These are phyloP conservation scores for Syngnathus floridae DNA, from an alignment of 2,113 vertebrate genomes.

Conservation along the genomic window DNA sequence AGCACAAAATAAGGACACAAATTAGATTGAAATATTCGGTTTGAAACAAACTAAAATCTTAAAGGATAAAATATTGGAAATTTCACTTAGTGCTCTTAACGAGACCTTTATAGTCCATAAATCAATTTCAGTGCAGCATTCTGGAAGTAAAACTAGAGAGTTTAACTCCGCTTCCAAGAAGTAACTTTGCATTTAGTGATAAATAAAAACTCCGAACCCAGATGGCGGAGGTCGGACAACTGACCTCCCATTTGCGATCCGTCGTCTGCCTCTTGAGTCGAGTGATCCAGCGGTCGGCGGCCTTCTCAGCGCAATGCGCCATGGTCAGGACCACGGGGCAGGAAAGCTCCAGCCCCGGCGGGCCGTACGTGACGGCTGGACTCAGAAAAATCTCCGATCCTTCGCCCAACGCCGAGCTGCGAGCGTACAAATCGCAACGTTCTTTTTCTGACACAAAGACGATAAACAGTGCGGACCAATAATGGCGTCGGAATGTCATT, in stretches of 20 bases:
- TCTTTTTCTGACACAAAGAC: neutral
- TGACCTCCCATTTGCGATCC: slow-evolving; percentile 89
- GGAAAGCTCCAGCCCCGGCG: slow-evolving; percentile 75
- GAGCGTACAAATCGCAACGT: neutral
- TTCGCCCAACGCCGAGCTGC: slow-evolving; percentile 76
- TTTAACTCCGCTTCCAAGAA: no score
- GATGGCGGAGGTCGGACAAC: slow-evolving; percentile 27
- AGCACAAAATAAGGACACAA: no score
- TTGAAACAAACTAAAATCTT: no score
- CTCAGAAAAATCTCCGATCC: slow-evolving; percentile 80
- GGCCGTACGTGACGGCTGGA: slow-evolving; percentile 85
- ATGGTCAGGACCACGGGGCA: slow-evolving; percentile 84
- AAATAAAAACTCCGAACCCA: no score
- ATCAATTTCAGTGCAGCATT: no score
- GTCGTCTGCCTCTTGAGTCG: slow-evolving; percentile 76
- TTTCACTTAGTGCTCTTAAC: no score
- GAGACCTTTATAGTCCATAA: no score
- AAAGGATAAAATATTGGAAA: no score
- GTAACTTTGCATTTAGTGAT: no score
- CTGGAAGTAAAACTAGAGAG: no score
- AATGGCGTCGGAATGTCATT: neutral
- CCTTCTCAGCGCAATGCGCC: slow-evolving; percentile 80
- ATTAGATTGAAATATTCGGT: no score
- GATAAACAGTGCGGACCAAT: neutral
- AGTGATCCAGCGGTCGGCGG: slow-evolving; percentile 80